A percentile compares a stretch with the other conserved stretches of the same genome.
Conservation (phyloP, 2,888 invertebrate genomes). For the Eumerus sabulonum region DNA sequence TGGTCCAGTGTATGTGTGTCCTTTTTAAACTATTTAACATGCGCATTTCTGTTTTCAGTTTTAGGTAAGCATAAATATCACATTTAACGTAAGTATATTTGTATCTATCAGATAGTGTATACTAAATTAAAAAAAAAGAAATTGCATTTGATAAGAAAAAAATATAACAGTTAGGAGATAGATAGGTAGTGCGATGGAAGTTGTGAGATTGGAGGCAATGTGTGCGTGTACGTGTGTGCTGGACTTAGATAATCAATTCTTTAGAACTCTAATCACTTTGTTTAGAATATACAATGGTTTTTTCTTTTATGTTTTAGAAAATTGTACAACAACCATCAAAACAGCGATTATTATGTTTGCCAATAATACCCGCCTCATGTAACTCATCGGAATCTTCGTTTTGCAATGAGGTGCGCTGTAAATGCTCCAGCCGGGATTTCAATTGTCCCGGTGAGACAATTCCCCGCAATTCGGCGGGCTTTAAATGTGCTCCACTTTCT, state of each 20-base stretch:
- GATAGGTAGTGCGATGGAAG: conserved; percentile 28
- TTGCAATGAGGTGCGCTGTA: conserved; percentile 73
- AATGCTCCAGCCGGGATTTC: conserved; percentile 81
- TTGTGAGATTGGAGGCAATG: conserved; percentile 42
- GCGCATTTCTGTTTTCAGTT: conserved; percentile 21
- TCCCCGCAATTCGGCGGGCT: conserved; percentile 71
- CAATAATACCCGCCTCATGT: conserved; percentile 74
- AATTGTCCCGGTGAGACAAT: conserved; percentile 84
- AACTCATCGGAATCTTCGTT: conserved; percentile 70
- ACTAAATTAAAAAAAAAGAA: not conserved
- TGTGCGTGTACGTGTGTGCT: conserved; percentile 64
- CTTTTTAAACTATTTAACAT: conserved; percentile 4
- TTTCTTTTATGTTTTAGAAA: conserved; percentile 55
- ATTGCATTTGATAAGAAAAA: no score
- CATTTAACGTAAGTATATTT: conserved; percentile 60
- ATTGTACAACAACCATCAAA: conserved; percentile 69
- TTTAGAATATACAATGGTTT: conserved; percentile 54
- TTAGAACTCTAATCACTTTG: conserved; percentile 22
- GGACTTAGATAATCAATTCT: conserved; percentile 29
- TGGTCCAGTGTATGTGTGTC: not conserved
- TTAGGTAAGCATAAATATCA: conserved; percentile 49
- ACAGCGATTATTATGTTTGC: conserved; percentile 70
- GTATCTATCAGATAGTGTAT: no score
- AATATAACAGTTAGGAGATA: conserved; percentile 22
- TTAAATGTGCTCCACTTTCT: conserved; percentile 44